Conservation (phyloP, 2,113 vertebrate species). For the Cephalopholis sonnerati region DNA sequence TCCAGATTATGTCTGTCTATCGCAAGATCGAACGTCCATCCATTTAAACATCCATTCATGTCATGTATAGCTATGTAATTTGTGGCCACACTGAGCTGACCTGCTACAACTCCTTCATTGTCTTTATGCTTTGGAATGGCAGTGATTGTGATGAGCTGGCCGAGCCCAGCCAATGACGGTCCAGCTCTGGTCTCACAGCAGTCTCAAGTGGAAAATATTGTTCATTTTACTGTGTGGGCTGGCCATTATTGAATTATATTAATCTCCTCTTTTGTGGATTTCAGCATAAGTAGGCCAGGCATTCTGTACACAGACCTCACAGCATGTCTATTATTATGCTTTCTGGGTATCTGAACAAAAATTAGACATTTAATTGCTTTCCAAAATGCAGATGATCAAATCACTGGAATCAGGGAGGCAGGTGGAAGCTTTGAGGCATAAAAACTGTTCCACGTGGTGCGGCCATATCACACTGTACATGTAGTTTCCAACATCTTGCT, state of each 20-base stretch:
- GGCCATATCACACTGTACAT: background rate
- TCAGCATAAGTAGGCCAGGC: constrained; percentile 49
- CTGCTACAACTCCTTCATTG: constrained; percentile 41
- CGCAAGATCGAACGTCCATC: no score
- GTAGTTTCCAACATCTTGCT: constrained; percentile 10
- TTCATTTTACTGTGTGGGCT: constrained; percentile 58
- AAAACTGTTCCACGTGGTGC: constrained; percentile 22
- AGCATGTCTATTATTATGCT: constrained; percentile 48
- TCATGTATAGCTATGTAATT: background rate
- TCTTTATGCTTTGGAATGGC: constrained; percentile 58
- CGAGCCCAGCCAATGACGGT: constrained; percentile 36
- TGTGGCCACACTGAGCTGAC: constrained; percentile 3
- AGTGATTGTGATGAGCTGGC: constrained; percentile 45
- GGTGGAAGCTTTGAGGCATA: constrained; percentile 45
- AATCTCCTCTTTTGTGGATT: constrained; percentile 62
- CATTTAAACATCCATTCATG: background rate
- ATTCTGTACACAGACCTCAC: constrained; percentile 44
- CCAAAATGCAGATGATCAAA: constrained; percentile 52
- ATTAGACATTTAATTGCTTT: constrained; percentile 51
- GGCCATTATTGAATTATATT: constrained; percentile 57
- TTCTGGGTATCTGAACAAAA: constrained; percentile 53
- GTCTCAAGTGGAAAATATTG: constrained; percentile 61
- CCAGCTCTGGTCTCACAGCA: constrained; percentile 45
- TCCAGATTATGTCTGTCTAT: no score
- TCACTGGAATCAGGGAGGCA: constrained; percentile 48